Evolutionary conservation across 2,797 vertebrate species (phyloP).

Genomic region (Aplochiton taeniatus): DNA sequence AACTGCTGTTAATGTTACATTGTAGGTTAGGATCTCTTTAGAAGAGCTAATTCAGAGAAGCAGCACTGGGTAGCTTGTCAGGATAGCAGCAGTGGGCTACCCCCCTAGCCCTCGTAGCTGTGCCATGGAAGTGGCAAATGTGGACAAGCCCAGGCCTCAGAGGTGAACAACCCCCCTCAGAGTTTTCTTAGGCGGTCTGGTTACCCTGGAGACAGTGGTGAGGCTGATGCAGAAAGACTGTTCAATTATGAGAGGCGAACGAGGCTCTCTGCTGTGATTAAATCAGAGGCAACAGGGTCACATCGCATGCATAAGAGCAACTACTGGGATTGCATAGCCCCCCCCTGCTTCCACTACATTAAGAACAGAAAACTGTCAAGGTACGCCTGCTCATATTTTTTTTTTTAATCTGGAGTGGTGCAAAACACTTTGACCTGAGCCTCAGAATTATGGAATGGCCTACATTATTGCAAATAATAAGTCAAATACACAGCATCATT

Average conservation of each 20-base stretch:
- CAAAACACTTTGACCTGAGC: too few relatives aligned
- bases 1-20: constrained; percentile 13
- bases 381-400: too few relatives aligned
- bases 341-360: constrained; percentile 34
- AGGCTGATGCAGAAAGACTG: constrained; percentile 70
- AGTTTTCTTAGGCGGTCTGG: constrained; percentile 33
- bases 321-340: constrained; percentile 48
- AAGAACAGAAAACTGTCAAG: not conserved
- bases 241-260: constrained; percentile 75
- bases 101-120: constrained; percentile 6
- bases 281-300: constrained; percentile 64
- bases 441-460: too few relatives aligned
- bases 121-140: constrained; percentile 8
- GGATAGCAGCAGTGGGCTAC: not conserved
- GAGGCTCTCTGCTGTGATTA: constrained; percentile 67
- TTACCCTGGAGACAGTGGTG: constrained; percentile 74
- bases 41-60: constrained; percentile 20
- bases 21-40: constrained; percentile 7
- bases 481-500: too few relatives aligned
- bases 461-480: too few relatives aligned
- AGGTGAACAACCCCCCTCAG: constrained; percentile 36
- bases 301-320: constrained; percentile 35
- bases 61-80: constrained; percentile 8
- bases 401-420: too few relatives aligned
- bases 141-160: constrained; percentile 23